Evolutionary conservation across 2,797 vertebrate species (phyloP), one percentile per base, ranked within the genome.

Genomic region (Amniataba percoides): DNA sequence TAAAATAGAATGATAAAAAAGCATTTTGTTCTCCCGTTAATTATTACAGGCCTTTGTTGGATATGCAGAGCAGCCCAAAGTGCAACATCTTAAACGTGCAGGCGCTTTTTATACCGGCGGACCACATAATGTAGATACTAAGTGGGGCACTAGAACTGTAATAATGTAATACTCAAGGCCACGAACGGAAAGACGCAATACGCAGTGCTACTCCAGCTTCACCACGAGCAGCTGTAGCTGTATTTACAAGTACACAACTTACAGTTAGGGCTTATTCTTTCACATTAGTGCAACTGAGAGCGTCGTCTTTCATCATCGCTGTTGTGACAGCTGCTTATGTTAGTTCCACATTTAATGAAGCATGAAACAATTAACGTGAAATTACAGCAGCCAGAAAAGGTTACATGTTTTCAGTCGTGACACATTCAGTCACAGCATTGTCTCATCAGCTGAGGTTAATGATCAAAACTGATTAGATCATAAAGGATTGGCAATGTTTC

Each of bases 1-100:
- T 91, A 87, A 93, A 89, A 88, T 84, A 81, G 91, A 95, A 93
- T 93, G 61, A 87, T 87, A 79, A 87, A 93, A 87, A 70, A 75
- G 71, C 82, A 81, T 90, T 94, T 94, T 89, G 86, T 92, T 88
- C 82, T 55, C 62, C 71, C 60, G 72, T 91, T 87, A 90, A 92
- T 92, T 85, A 93, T 92, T 88, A 78, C 82, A 66, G 80, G 71
- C 83, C 84, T 80, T 82, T 86, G 83, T 83, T 64, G 72, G 64
- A 63, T 51, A 84, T 55, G 71, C 81, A 75, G 42, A 71, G 70
- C 68, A 84, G 69, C 78, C 74, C 64, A 82, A 78, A 87, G 83
- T 89, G 80, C 68, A 65, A 71, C 76, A 13, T 76, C 80, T 74
- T 71, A 63, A 52, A 74, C 43, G 15, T 74, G 73, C 78, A 71